Evolutionary conservation across 2,888 invertebrate species (phyloP).

Genomic region (Margaritifera margaritifera): DNA sequence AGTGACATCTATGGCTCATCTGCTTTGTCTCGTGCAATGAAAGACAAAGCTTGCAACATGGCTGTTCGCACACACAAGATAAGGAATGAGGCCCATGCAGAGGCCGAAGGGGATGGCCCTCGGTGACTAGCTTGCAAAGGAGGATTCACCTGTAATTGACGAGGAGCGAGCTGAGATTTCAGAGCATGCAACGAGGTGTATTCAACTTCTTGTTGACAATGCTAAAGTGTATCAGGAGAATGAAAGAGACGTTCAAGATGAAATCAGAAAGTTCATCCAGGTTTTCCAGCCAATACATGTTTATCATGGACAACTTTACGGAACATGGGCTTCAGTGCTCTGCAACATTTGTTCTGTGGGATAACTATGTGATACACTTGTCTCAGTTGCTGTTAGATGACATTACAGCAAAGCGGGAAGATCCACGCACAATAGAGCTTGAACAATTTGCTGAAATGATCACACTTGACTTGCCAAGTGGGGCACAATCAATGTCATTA

Average conservation of each 20-base stretch:
- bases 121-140: no score
- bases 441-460: conserved; percentile 17
- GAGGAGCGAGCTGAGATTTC: no score
- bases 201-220: conserved; percentile 1
- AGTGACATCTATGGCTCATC: conserved; percentile 11
- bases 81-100: conserved; percentile 10
- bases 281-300: not conserved
- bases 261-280: not conserved
- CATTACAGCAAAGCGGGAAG: conserved; percentile 12
- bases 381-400: conserved; percentile 11
- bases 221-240: not conserved
- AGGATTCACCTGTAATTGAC: no score
- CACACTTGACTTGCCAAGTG: conserved; percentile 11
- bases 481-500: conserved; percentile 13
- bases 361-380: no score
- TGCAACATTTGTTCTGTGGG: no score
- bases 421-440: conserved; percentile 9
- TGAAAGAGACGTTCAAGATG: no score
- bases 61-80: conserved; percentile 16
- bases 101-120: conserved; percentile 6
- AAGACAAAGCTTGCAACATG: no score
- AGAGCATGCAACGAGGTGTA: not conserved
- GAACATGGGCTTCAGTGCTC: not conserved
- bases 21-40: conserved; percentile 12
- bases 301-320: not conserved